Evolutionary conservation across 2,888 invertebrate genomes (phyloP).

Genomic region (Cerastoderma edule): DNA sequence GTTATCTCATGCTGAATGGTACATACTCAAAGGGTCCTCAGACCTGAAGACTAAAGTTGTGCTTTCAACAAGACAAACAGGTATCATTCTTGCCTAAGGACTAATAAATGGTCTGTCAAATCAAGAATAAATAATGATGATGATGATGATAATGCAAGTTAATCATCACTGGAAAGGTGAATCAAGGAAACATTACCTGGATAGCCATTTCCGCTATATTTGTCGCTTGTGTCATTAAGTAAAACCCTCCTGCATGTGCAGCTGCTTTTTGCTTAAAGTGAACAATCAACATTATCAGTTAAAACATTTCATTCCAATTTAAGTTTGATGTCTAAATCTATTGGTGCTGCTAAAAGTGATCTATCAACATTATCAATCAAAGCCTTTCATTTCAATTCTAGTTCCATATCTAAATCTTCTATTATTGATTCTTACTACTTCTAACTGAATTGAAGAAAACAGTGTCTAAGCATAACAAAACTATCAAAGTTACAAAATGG

Average conservation of each 20-base stretch:
- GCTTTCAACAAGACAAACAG: not conserved
- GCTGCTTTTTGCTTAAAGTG: not conserved
- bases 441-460: no score
- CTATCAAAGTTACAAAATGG: no score
- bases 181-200: not conserved
- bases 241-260: not conserved
- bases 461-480: no score
- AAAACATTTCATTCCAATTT: no score
- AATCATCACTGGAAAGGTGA: not conserved
- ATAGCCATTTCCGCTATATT: constrained; percentile 1
- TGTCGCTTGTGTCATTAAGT: not conserved
- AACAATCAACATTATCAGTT: no score
- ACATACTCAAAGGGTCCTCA: not conserved
- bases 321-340: not conserved
- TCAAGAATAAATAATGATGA: not conserved
- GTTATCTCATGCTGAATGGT: not conserved
- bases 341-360: not conserved
- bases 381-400: not conserved
- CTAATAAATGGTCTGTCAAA: not conserved
- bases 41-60: not conserved
- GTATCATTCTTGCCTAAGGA: not conserved
- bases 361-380: not conserved
- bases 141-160: not conserved
- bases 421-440: no score
- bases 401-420: no score